These are phyloP conservation scores for Parazoanthus swiftii DNA, from an alignment of 92 coral and sea anemone genomes.

Conservation along the genomic window DNA sequence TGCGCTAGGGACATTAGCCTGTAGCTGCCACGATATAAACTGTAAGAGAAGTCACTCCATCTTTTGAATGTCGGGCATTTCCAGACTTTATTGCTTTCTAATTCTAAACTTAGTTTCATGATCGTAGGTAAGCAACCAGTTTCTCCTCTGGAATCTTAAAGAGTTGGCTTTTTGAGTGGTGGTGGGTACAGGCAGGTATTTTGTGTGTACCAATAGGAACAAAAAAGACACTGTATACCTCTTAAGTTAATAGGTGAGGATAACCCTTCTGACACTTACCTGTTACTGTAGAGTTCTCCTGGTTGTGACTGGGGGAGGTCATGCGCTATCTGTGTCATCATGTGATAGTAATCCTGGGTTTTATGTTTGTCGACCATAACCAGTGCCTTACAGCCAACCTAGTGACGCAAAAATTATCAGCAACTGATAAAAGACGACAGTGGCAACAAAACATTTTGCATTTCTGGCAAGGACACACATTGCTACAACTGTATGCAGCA, in stretches of 20 bases:
- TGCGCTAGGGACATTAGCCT: too few relatives aligned
- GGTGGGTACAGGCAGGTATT: too few relatives aligned
- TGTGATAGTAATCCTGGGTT: constrained; percentile 88
- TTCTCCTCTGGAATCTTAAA: too few relatives aligned
- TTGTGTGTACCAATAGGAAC: too few relatives aligned
- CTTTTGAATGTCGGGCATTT: too few relatives aligned
- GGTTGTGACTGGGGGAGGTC: constrained; percentile 83
- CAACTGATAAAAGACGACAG: background rate
- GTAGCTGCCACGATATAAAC: too few relatives aligned
- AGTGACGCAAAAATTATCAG: background rate
- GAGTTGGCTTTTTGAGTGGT: too few relatives aligned
- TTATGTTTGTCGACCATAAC: constrained; percentile 79
- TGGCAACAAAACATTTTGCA: background rate
- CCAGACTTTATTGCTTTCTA: too few relatives aligned
- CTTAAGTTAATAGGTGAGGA: background rate
- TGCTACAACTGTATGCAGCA: background rate
- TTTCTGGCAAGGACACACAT: background rate
- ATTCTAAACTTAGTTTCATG: too few relatives aligned
- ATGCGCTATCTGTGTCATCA: constrained; percentile 83
- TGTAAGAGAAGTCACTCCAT: too few relatives aligned
- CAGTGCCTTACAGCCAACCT: constrained; percentile 97
- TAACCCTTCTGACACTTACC: constrained; percentile 45
- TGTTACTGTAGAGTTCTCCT: constrained; percentile 80
- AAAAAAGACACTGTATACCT: too few relatives aligned
- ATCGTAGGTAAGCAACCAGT: too few relatives aligned